phyloP scores from a whole-genome alignment of 2,797 vertebrate genomes.

The Syngnathus rostellatus region DNA sequence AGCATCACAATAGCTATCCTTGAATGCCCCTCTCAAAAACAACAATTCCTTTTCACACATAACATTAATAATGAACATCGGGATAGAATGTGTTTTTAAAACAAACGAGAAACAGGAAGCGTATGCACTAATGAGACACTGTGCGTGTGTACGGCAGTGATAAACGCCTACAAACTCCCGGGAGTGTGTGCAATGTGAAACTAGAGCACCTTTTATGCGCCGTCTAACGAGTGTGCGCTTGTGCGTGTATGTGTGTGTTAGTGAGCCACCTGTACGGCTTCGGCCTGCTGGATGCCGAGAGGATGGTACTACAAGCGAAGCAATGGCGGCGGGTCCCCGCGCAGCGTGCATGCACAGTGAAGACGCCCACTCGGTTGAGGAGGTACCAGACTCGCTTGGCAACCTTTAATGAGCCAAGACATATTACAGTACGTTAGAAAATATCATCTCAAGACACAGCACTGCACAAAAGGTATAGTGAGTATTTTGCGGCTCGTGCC shows the following conservation, averaged over 20 bases:
- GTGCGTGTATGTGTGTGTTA: slow-evolving; percentile 43
- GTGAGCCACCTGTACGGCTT: slow-evolving; percentile 97
- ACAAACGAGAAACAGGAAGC: slow-evolving; percentile 38
- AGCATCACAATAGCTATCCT: not conserved
- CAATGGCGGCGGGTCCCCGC: slow-evolving; percentile 83
- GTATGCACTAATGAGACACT: slow-evolving; percentile 45
- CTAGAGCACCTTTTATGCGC: slow-evolving; percentile 28
- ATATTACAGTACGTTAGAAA: not conserved
- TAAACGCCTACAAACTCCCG: slow-evolving; percentile 48
- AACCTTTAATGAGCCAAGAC: not conserved
- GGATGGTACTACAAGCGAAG: slow-evolving; percentile 89
- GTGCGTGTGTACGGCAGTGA: slow-evolving; percentile 38
- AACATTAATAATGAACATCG: slow-evolving; percentile 3
- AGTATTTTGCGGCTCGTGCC: too few relatives aligned
- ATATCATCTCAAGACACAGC: too few relatives aligned
- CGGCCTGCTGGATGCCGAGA: slow-evolving; percentile 92
- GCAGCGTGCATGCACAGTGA: slow-evolving; percentile 85
- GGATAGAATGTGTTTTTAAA: slow-evolving; percentile 36
- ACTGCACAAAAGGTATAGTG: too few relatives aligned
- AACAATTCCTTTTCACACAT: not conserved
- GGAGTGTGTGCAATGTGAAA: slow-evolving; percentile 43
- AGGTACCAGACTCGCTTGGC: slow-evolving; percentile 64
- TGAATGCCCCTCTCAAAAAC: not conserved
- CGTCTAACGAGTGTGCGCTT: slow-evolving; percentile 19
- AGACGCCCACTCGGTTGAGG: slow-evolving; percentile 72